Percentiles rank a stretch among this genome's conserved stretches.
Evolutionary conservation across 2,888 invertebrate genomes (phyloP).

Genomic region (Sialis lutaria): DNA sequence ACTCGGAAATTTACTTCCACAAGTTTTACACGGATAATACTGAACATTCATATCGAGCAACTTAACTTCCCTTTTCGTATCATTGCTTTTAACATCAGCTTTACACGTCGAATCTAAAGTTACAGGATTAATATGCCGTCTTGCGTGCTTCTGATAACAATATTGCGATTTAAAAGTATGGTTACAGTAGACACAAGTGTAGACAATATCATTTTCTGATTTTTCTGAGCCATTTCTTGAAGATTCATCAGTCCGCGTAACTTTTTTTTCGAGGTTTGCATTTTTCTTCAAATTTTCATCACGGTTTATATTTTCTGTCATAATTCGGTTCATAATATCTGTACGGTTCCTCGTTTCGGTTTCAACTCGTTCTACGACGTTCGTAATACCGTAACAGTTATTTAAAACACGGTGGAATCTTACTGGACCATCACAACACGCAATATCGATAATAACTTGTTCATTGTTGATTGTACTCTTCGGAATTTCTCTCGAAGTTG

Average conservation of each 20-base stretch:
- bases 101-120: slow-evolving; percentile 21
- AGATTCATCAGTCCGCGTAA: slow-evolving; percentile 9
- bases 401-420: slow-evolving; percentile 72
- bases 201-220: slow-evolving; percentile 18
- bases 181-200: slow-evolving; percentile 57
- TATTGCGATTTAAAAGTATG: slow-evolving; percentile 72
- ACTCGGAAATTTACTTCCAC: slow-evolving; percentile 82
- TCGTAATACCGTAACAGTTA: slow-evolving; percentile 46
- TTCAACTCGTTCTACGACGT: slow-evolving; percentile 16
- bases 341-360: slow-evolving; percentile 18
- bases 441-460: slow-evolving; percentile 65
- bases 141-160: slow-evolving; percentile 67
- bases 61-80: slow-evolving; percentile 37
- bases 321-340: slow-evolving; percentile 22
- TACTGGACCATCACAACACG: slow-evolving; percentile 83
- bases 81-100: slow-evolving; percentile 14
- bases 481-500: slow-evolving; percentile 7
- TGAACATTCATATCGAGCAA: slow-evolving; percentile 64
- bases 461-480: slow-evolving; percentile 13
- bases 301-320: slow-evolving; percentile 23
- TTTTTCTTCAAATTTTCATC: slow-evolving; percentile 22
- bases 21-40: slow-evolving; percentile 86
- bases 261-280: slow-evolving; percentile 10
- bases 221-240: slow-evolving; percentile 9
- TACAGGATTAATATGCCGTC: slow-evolving; percentile 47